These are phyloP conservation scores for Polymixis flavicincta DNA, from an alignment of 2,888 invertebrate genomes.

Conservation along the genomic window DNA sequence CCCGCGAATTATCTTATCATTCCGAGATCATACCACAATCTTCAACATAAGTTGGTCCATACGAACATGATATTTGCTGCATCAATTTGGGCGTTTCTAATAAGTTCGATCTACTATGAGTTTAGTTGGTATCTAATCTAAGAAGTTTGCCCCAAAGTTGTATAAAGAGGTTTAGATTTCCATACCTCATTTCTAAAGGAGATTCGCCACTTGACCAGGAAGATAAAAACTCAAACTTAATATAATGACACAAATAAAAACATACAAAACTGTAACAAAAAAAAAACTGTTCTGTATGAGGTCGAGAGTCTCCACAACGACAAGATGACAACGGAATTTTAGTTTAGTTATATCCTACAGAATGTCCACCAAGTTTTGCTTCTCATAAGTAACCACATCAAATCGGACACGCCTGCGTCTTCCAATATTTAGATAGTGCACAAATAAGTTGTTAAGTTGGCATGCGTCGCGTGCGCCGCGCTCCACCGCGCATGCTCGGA, in stretches of 20 bases:
- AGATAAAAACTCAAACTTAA: too few relatives aligned
- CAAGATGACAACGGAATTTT: too few relatives aligned
- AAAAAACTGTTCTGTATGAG: too few relatives aligned
- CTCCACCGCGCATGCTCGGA: conserved; percentile 55
- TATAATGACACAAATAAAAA: too few relatives aligned
- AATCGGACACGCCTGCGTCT: background rate
- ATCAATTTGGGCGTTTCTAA: too few relatives aligned
- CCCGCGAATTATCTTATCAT: background rate
- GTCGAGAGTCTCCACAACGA: too few relatives aligned
- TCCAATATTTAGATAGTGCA: conserved; percentile 14
- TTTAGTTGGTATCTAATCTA: background rate
- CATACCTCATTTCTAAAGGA: too few relatives aligned
- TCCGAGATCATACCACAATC: background rate
- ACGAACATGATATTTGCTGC: too few relatives aligned
- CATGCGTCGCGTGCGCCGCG: conserved; percentile 65
- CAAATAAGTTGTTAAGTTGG: conserved; percentile 43
- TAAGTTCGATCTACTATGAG: background rate
- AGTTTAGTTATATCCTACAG: too few relatives aligned
- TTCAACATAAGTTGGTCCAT: background rate
- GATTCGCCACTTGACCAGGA: too few relatives aligned
- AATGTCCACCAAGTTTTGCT: background rate
- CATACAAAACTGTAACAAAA: too few relatives aligned
- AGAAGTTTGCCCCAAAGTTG: background rate
- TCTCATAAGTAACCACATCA: background rate
- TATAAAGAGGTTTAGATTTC: background rate